Base-by-base conservation (phyloP, 1,140 invertebrate genomes). In the Diachasma alloeum region DNA sequence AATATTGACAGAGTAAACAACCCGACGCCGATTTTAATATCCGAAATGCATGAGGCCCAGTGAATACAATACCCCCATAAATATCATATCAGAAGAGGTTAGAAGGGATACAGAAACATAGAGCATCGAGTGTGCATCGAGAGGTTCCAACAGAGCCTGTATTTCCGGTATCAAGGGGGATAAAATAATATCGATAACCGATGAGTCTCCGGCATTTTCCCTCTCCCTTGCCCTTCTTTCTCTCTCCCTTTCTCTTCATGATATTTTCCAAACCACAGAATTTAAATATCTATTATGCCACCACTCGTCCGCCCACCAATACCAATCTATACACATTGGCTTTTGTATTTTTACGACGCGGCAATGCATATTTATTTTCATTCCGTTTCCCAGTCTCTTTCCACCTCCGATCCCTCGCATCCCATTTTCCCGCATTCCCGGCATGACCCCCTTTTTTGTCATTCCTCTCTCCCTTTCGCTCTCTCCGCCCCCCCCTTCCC, bases 281-380 rank as follows among this genome's bases (percentile, higher is more conserved):
- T 88, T 85, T 88, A 88, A 87, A 88, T 88, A 86, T 84, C 85
- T 84, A 86, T 86, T 86, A 87, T 82, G 79, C 75, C 79, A 73
- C 74, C 80, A 74, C 76, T 79, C 63, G 75, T 70, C 71, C 53
- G 79, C 78, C 74, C 59, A 63, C 59, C 59, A 63, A 63, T 63
- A 63, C 59, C 59, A 63, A 63, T 63, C 19, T 31, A 63, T 63
- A 26, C 59, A 63, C 59, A 75, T 48, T 75, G 74, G 48, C 74
- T 76, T 63, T 59, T 59, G 59, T 67, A 68, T 73, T 73, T 73
- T 63, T 63, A 73, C 70, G 56, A 67, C 48, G 13, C 53, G 44
- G 26, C 75, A 56, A 67, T 53, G 75, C 56, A 74, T 74, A 76
- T 76, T 76, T 76, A 76, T 76, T 76, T 72, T 66, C 68, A 76